These are phyloP conservation scores for Diabrotica balteata DNA, from an alignment of 2,888 invertebrate genomes.

Conservation along the genomic window DNA sequence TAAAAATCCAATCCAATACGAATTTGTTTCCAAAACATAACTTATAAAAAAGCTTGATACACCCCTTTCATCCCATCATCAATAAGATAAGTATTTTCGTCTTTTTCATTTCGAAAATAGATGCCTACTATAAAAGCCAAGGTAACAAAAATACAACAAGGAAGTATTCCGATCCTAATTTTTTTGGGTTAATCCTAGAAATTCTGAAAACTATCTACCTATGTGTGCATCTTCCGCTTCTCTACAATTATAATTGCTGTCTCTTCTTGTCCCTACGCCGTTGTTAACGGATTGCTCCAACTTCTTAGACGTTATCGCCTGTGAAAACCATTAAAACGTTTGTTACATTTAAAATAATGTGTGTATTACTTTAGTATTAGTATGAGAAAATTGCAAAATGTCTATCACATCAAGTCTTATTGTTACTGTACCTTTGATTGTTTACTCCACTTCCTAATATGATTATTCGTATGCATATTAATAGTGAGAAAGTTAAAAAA, in stretches of 20 bases:
- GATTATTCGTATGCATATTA: no score
- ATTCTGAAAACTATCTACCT: slow-evolving; percentile 49
- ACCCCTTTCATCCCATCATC: neutral
- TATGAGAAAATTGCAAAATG: no score
- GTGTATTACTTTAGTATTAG: no score
- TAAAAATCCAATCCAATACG: no score
- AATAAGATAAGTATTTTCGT: slow-evolving; percentile 27
- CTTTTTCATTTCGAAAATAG: slow-evolving; percentile 41
- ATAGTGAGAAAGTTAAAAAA: no score
- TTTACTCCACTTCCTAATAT: no score
- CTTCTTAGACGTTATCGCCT: slow-evolving; percentile 56
- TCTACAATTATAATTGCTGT: slow-evolving; percentile 57
- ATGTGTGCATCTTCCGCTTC: slow-evolving; percentile 56
- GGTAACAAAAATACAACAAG: slow-evolving; percentile 47
- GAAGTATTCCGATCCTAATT: slow-evolving; percentile 34
- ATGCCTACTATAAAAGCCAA: slow-evolving; percentile 43
- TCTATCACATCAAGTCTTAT: no score
- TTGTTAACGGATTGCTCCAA: slow-evolving; percentile 43
- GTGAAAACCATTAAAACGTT: slow-evolving; percentile 13
- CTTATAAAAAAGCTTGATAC: neutral
- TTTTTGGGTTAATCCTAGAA: slow-evolving; percentile 33
- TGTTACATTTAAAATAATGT: no score
- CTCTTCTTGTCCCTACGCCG: slow-evolving; percentile 47
- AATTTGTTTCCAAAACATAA: no score
- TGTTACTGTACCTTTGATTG: no score